Evolutionary conservation across 2,797 vertebrate genomes (phyloP).

Genomic region (Sternotherus odoratus): DNA sequence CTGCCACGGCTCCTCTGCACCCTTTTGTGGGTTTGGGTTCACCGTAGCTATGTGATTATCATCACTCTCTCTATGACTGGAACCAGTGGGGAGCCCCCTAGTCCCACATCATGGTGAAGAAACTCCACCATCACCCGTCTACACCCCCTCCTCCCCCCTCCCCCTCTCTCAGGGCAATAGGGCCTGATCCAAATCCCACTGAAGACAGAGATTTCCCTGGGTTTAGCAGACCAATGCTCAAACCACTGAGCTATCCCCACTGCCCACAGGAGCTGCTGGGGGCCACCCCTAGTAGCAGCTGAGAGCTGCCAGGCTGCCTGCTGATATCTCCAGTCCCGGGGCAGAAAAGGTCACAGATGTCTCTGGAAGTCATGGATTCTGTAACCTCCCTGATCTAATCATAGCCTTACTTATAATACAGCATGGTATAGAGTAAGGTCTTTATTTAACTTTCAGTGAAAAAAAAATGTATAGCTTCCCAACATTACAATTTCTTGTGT

Average conservation of each 20-base stretch:
- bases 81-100: neutral
- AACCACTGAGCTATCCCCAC: no score
- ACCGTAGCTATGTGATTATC: neutral
- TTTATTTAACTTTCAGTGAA: neutral
- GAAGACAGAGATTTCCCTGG: fast-evolving
- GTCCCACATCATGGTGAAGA: neutral
- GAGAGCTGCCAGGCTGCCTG: no score
- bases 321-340: no score
- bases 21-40: neutral
- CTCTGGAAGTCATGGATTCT: no score
- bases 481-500: neutral
- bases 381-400: no score
- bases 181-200: neutral
- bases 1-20: neutral
- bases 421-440: neutral
- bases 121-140: neutral
- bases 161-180: neutral
- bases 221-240: neutral
- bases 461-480: neutral
- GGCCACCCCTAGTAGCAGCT: no score
- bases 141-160: neutral
- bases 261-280: no score
- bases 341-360: no score
- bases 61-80: neutral
- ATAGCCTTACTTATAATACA: neutral